Evolutionary conservation across 2,113 vertebrate species (phyloP), one percentile per base, ranked within the genome.

Genomic region (Petromus typicus): DNA sequence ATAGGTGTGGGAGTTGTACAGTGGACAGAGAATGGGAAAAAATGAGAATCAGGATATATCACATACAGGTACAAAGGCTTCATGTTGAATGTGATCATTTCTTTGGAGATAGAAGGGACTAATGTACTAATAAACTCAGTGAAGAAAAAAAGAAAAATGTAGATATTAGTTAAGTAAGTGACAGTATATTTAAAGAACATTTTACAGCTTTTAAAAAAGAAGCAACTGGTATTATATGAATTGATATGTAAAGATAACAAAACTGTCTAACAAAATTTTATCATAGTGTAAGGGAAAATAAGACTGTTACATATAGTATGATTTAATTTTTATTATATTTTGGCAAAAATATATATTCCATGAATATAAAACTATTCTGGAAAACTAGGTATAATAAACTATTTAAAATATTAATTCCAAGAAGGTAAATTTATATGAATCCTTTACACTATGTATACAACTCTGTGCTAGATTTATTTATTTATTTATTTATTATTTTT

Each of bases 161-260:
- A 86, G 59, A 82, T 43, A 95, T 75, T 71, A 79, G 11, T 76
- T 86, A 82, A 82, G 82, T 25, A 67, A 73, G 61, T 76, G 25
- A 12, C 4, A n/a, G 34, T 48, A 17, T 13, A 34, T 43, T 86
- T 82, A 89, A 59, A 69, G 59, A 82, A 30, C 54, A 86, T 67
- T 76, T 80, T 73, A 8, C 8, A 79, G 23, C 23, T 94, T 86
- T 79, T 69, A 57, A 57, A 82, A 83, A 64, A 75, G 3, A 66
- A 86, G 80, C 25, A 69, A 64, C 43, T 69, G 75, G 10, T 69
- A 2, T 71, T 91, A 54, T 71, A 32, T 71, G 3, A n/a, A 69
- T 3, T 51, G 48, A 1, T 75, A 81, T 34, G 3, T 5, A 92
- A 80, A 87, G 10, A 57, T 86, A 92, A 57, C 9, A 59, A 86